phyloP scores from a whole-genome alignment of 2,113 vertebrate genomes.

The Lontra canadensis region DNA sequence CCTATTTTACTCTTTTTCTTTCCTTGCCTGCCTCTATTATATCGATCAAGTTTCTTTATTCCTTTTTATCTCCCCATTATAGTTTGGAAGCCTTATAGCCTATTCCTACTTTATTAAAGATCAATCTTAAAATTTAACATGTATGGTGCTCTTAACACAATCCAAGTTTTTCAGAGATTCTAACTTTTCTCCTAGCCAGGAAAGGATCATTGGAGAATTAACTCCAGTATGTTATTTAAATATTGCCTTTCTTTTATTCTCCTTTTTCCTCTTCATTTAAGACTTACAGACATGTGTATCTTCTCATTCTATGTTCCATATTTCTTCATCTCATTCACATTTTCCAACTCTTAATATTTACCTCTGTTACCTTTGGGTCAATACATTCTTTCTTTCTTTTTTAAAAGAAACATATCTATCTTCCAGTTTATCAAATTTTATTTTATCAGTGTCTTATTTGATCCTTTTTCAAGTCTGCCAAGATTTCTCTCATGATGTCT shows the following conservation, averaged over 20 bases:
- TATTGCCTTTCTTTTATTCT: neutral
- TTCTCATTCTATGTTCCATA: neutral
- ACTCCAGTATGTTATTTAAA: neutral
- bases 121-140: neutral
- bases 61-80: neutral
- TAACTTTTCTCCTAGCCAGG: neutral
- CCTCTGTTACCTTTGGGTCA: neutral
- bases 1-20: neutral
- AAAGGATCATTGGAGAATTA: neutral
- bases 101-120: neutral
- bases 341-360: neutral
- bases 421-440: neutral
- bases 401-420: neutral
- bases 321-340: neutral
- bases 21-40: neutral
- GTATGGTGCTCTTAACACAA: neutral
- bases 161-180: neutral
- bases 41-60: neutral
- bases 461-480: neutral
- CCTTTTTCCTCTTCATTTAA: neutral
- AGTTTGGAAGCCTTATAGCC: neutral
- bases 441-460: neutral
- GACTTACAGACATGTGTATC: neutral
- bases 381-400: neutral
- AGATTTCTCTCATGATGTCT: neutral